Base-by-base conservation (phyloP, 2,888 invertebrate species). In the Odontomyia ornata region DNA sequence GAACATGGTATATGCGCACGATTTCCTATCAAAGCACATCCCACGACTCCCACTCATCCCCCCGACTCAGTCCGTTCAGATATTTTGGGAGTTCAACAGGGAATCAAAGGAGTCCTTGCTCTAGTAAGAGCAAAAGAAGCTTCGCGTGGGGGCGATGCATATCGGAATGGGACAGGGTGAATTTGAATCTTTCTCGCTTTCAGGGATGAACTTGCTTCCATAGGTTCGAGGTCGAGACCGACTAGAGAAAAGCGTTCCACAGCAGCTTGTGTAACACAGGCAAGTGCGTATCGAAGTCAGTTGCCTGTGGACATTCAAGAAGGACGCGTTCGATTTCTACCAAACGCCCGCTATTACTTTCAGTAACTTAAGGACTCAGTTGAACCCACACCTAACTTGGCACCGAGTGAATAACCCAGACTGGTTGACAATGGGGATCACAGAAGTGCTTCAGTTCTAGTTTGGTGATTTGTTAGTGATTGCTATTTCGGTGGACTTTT, bases 281-380 rank as follows among this genome's bases (percentile, higher is more conserved):
- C 75, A 64, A 79, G 65, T 77, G 79, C 76, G 77, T 79, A 67
- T 43, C 65, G 25, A 78, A 79, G 69, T 79, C 79, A 79, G 79
- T 79, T 76, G 77, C 67, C 56, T 77, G 76, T 75, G 75, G 77
- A 56, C 52, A 75, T 69, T 57, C 36, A 69, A 60, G 67, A 23
- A 60, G 64, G 46, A 75, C 65, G 75, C 75, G 62, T 52, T 75
- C 28, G 52, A n/a, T 73, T 60, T 21, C 43, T 2, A 1, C n/a
- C 1, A 36, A 65, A 27, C 36, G n/a, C 28, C 28, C 18, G 64
- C 30, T 18, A 18, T 36, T 65, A 64, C 52, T 52, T 52, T 52
- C 18, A 18, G 52, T 15, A 52, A 18, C 36, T 36, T 36, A 9
- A 36, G 9, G 36, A 36, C 9, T 36, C 36, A 36, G 36, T 36